Evolutionary conservation across 2,797 vertebrate genomes (phyloP).

Genomic region (Anableps anableps): DNA sequence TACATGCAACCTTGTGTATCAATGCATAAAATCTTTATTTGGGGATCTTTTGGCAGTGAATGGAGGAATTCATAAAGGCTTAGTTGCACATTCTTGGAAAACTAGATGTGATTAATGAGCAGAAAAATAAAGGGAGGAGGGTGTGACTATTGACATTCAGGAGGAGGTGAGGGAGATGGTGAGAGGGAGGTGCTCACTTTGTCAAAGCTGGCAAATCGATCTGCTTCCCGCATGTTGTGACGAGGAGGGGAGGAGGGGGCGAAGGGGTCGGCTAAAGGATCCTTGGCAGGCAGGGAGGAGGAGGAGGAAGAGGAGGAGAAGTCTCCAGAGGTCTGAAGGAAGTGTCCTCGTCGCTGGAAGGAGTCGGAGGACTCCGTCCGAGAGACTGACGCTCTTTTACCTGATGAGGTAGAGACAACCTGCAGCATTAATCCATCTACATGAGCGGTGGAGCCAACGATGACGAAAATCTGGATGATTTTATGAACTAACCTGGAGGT

Average conservation of each 20-base stretch:
- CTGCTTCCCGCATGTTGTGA: slow-evolving; percentile 88
- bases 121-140: slow-evolving; percentile 38
- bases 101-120: slow-evolving; percentile 37
- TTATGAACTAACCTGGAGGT: slow-evolving; percentile 88
- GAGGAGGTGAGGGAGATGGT: slow-evolving; percentile 73
- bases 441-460: not conserved
- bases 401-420: slow-evolving; percentile 72
- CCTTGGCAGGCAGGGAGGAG: slow-evolving; percentile 87
- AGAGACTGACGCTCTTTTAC: slow-evolving; percentile 90
- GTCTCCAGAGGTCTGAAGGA: slow-evolving; percentile 89
- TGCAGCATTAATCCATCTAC: not conserved
- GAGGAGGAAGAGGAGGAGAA: slow-evolving; percentile 77
- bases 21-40: slow-evolving; percentile 1
- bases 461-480: not conserved
- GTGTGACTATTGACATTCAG: slow-evolving; percentile 73
- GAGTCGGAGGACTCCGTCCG: slow-evolving; percentile 93
- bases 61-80: slow-evolving; percentile 69
- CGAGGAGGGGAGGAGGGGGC: slow-evolving; percentile 89
- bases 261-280: slow-evolving; percentile 91
- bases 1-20: not conserved
- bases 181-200: slow-evolving; percentile 94
- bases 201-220: slow-evolving; percentile 97
- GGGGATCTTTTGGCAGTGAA: slow-evolving; percentile 67
- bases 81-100: slow-evolving; percentile 13
- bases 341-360: slow-evolving; percentile 91